These are phyloP conservation scores for Trematomus bernacchii DNA, from an alignment of 2,797 vertebrate genomes.

Conservation along the genomic window DNA sequence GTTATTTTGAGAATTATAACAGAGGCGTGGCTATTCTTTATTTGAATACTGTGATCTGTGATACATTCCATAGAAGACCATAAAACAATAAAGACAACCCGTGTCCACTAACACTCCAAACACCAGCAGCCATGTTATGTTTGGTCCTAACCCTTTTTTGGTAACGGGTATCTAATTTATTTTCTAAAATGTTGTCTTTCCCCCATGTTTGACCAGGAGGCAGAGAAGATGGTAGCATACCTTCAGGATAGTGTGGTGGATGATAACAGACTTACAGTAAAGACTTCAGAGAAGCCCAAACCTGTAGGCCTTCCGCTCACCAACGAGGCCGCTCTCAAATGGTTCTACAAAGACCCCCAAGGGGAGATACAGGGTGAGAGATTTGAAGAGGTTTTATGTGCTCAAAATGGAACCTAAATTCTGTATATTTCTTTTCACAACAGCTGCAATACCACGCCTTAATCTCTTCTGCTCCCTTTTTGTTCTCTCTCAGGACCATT, in stretches of 20 bases:
- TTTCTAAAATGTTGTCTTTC: neutral
- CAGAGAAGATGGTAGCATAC: constrained; percentile 99
- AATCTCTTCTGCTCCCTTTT: neutral
- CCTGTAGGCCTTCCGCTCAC: constrained; percentile 88
- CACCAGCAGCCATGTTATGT: neutral
- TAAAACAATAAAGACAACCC: neutral
- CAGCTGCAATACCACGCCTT: fast-evolving
- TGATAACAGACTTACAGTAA: constrained; percentile 91
- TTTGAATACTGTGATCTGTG: neutral
- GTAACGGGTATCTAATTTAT: neutral
- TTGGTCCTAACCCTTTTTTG: neutral
- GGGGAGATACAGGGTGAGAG: constrained; percentile 97
- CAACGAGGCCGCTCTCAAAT: constrained; percentile 97
- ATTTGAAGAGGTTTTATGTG: neutral
- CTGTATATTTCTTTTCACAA: neutral
- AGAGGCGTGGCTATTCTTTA: neutral
- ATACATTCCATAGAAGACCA: neutral
- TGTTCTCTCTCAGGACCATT: constrained; percentile 90
- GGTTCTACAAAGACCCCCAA: constrained; percentile 99
- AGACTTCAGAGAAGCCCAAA: constrained; percentile 91
- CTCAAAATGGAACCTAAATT: constrained; percentile 4
- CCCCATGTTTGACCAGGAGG: constrained; percentile 86
- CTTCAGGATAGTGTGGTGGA: constrained; percentile 95
- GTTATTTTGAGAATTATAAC: constrained; percentile 1
- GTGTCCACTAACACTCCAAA: neutral